A percentile compares a stretch with the other conserved stretches of the same genome.
Evolutionary conservation across 2,888 invertebrate species (phyloP).

Genomic region (Ditula angustiorana): DNA sequence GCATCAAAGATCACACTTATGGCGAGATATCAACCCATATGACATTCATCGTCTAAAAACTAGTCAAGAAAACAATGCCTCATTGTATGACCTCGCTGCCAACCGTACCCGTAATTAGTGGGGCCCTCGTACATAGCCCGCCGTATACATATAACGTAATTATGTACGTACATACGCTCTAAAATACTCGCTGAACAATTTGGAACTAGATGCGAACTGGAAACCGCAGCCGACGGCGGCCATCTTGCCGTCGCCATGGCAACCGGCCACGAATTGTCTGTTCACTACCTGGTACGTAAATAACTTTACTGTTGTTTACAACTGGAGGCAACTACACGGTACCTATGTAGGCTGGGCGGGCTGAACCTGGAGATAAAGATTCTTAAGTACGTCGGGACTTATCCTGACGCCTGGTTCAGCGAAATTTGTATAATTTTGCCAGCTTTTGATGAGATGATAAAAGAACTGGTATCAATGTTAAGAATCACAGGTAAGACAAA

Average conservation of each 20-base stretch:
- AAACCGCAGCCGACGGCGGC: constrained; percentile 81
- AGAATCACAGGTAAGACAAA: no score
- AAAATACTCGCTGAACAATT: constrained; percentile 81
- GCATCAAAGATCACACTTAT: no score
- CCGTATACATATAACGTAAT: constrained; percentile 76
- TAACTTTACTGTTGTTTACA: constrained; percentile 71
- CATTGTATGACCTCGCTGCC: constrained; percentile 48
- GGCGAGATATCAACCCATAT: no score
- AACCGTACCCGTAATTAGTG: constrained; percentile 79
- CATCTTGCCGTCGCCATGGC: constrained; percentile 80
- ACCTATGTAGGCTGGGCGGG: constrained; percentile 41
- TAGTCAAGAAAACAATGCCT: background rate
- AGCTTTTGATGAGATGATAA: background rate
- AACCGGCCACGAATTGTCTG: constrained; percentile 78
- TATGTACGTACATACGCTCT: constrained; percentile 80
- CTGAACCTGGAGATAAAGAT: background rate
- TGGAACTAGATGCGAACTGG: constrained; percentile 82
- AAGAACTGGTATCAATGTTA: background rate
- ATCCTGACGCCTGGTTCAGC: no score
- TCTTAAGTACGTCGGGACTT: no score
- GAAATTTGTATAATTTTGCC: no score
- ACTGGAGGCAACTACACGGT: constrained; percentile 37
- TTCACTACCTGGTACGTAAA: constrained; percentile 77
- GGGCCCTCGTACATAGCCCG: constrained; percentile 74
- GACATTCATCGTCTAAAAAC: background rate